These are phyloP conservation scores for Cheirogaleus major DNA, from an alignment of 2,797 vertebrate species.

Conservation along the genomic window DNA sequence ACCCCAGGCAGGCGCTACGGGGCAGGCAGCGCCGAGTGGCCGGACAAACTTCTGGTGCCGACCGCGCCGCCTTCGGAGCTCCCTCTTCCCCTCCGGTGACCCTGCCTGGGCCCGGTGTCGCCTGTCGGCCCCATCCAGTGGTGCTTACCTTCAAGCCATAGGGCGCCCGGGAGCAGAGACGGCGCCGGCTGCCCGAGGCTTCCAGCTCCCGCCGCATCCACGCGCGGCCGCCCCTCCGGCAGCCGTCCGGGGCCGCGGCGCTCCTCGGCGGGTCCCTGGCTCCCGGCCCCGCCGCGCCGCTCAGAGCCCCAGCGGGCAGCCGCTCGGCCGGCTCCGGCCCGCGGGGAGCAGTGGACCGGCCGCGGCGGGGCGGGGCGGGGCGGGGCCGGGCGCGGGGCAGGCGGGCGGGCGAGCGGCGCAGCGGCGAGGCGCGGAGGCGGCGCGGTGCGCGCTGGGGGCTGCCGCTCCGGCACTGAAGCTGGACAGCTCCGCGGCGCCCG, in stretches of 20 bases:
- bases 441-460: constrained; percentile 1
- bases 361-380: constrained; percentile 52
- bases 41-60: constrained; percentile 47
- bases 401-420: background rate
- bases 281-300: constrained; percentile 54
- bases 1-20: background rate
- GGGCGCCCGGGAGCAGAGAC: constrained; percentile 71
- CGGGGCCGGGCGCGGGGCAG: background rate
- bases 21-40: background rate
- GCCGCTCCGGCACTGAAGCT: constrained; percentile 33
- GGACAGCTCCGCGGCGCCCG: constrained; percentile 50
- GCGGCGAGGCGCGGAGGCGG: constrained; percentile 1
- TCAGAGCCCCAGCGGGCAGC: constrained; percentile 58
- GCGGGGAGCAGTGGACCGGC: constrained; percentile 21
- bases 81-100: background rate
- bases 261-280: constrained; percentile 15
- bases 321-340: constrained; percentile 16
- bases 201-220: constrained; percentile 74
- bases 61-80: background rate
- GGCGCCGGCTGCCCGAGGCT: constrained; percentile 63
- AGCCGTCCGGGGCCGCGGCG: constrained; percentile 60
- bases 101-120: background rate
- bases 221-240: constrained; percentile 53
- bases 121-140: background rate
- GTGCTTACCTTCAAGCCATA: constrained; percentile 90